phyloP scores from a whole-genome alignment of 2,888 invertebrate species.

The Caenorhabditis macrosperma region DNA sequence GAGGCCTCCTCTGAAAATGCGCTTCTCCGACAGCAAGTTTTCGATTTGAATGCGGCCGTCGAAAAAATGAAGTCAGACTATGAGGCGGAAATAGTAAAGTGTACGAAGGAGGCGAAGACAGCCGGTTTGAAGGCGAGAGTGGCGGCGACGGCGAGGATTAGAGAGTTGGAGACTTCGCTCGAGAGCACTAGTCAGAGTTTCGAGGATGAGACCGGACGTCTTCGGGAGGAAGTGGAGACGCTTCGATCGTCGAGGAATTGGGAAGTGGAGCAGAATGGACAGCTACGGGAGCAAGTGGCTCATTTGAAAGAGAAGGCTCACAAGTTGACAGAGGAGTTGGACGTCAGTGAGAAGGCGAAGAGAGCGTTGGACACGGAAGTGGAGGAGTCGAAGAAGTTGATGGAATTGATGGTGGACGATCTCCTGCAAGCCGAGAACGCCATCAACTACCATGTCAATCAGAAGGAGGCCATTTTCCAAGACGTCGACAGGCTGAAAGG shows the following conservation, averaged over 20 bases:
- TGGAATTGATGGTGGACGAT: slow-evolving; percentile 63
- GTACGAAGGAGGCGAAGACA: slow-evolving; percentile 68
- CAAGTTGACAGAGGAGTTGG: slow-evolving; percentile 68
- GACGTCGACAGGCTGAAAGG: slow-evolving; percentile 76
- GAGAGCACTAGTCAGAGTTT: slow-evolving; percentile 52
- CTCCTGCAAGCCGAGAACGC: slow-evolving; percentile 65
- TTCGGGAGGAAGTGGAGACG: slow-evolving; percentile 71
- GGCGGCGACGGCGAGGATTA: slow-evolving; percentile 74
- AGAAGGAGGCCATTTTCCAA: slow-evolving; percentile 70
- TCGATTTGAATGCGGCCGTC: slow-evolving; percentile 39
- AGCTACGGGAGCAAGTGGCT: slow-evolving; percentile 71
- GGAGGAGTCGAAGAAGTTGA: slow-evolving; percentile 43
- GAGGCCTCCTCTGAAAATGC: slow-evolving; percentile 56
- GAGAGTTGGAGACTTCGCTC: slow-evolving; percentile 72
- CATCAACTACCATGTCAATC: slow-evolving; percentile 68
- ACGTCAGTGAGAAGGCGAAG: slow-evolving; percentile 58
- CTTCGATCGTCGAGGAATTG: slow-evolving; percentile 75
- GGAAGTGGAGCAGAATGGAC: slow-evolving; percentile 75
- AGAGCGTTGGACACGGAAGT: slow-evolving; percentile 62
- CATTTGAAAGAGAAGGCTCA: slow-evolving; percentile 66
- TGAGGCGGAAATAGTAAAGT: slow-evolving; percentile 67
- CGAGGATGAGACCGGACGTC: slow-evolving; percentile 62
- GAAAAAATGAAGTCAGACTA: slow-evolving; percentile 61
- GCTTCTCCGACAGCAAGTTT: slow-evolving; percentile 36
- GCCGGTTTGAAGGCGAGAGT: slow-evolving; percentile 73